Evolutionary conservation across 1,140 invertebrate species (phyloP).

Genomic region (Eurosta solidaginis): DNA sequence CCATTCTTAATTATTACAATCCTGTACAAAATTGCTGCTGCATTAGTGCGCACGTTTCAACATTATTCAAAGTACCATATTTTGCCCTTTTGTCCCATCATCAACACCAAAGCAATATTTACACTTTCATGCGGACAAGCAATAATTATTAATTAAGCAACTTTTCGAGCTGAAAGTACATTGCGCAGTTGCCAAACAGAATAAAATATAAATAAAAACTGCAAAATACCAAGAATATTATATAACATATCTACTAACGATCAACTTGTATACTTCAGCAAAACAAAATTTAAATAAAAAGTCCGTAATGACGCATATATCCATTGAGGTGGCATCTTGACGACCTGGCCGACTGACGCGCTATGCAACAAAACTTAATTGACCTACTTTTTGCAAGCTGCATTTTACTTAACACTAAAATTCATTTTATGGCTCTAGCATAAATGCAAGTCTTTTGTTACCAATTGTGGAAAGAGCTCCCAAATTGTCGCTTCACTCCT

Average conservation of each 20-base stretch:
- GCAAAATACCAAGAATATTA: not conserved
- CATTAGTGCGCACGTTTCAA: no score
- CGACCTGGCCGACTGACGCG: not conserved
- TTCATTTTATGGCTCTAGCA: not conserved
- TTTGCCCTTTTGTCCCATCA: constrained; percentile 2
- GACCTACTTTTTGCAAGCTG: constrained; percentile 2
- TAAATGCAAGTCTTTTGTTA: not conserved
- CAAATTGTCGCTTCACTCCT: not conserved
- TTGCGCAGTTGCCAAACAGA: not conserved
- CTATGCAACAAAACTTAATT: constrained; percentile 16
- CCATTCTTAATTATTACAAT: no score
- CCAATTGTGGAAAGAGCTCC: no score
- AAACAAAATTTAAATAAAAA: not conserved
- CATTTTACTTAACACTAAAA: constrained; percentile 26
- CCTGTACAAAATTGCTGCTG: no score
- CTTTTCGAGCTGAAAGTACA: not conserved
- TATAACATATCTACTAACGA: no score
- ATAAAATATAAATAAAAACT: not conserved
- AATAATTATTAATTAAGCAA: constrained; percentile 12
- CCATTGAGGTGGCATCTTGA: not conserved
- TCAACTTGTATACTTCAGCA: not conserved
- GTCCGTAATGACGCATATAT: not conserved
- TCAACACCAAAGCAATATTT: not conserved
- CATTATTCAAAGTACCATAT: no score
- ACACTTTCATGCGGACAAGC: constrained; percentile 8